Base-by-base conservation (phyloP, 2,888 invertebrate species). In the Nomada ruficornis region DNA sequence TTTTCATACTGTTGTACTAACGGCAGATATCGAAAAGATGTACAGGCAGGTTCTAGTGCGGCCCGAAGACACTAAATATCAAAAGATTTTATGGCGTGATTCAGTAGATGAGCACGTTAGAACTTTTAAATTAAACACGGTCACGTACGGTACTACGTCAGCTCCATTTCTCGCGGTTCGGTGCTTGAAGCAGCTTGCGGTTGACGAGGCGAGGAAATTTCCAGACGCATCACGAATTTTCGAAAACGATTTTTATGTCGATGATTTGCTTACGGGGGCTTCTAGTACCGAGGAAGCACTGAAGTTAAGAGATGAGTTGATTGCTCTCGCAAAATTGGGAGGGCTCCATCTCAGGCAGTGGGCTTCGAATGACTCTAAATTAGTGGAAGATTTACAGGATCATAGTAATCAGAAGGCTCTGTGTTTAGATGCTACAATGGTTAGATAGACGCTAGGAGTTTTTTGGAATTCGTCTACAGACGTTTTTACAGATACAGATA, bases 81-180 rank as follows among this genome's bases (percentile, higher is more conserved):
- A 55, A 18, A n/a, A 20, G 2, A 55, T 55, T 20, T 20, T 55
- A 7, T 55, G 54, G 55, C n/a, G 23, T 4, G 55, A 55, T 15
- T 15, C 54, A 13, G 7, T 29, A 29, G 29, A 7, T 15, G 54
- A 54, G 2, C 54, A 11, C 18, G 7, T 54, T 18, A 7, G 15
- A n/a, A 13, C 29, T 10, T n/a, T n/a, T 36, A 7, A 54, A 18
- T 47, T 64, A 23, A 64, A 64, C 11, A 64, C 47, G 9, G 47
- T 64, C 26, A 64, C 64, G 5, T 64, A 64, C 64, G 64, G 64
- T 7, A 64, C 26, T 0, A 7, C 55, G 5, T 42, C 68, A 15
- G 68, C 68, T 10, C 55, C 57, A 18, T 68, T 44, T 18, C 26
- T 57, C 2, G 68, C 68, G n/a, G 20, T 44, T 2, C 42, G 68